A percentile compares a stretch with the other conserved stretches of the same genome.
phyloP scores from a whole-genome alignment of 1,140 invertebrate species.

The Pemphigus obesinymphae region DNA sequence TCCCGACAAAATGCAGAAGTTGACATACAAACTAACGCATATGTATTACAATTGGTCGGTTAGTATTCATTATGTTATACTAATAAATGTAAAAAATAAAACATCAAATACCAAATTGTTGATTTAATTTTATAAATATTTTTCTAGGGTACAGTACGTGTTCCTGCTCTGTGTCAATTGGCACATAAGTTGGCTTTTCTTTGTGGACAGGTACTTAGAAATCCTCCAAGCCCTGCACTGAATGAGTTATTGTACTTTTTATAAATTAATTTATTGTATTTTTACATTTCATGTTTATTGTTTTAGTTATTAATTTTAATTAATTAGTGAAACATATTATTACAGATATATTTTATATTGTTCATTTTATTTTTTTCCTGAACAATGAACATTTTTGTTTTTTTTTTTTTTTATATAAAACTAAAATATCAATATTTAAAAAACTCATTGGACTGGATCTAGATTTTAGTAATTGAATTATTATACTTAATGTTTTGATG shows the following conservation, averaged over 20 bases:
- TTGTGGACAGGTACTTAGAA: constrained; percentile 65
- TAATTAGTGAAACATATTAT: no score
- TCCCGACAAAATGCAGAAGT: not conserved
- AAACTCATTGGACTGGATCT: no score
- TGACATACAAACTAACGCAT: not conserved
- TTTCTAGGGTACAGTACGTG: constrained; percentile 64
- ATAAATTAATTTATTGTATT: no score
- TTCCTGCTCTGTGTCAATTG: constrained; percentile 80
- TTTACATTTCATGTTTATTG: no score
- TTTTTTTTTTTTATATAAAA: no score
- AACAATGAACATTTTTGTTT: no score
- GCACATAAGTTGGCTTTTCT: constrained; percentile 81
- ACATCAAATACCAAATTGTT: not conserved
- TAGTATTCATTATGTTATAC: not conserved
- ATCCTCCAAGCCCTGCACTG: constrained; percentile 51
- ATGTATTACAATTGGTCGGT: constrained; percentile 5
- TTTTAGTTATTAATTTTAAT: no score
- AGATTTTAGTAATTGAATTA: no score
- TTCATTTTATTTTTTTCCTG: no score
- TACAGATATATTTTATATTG: no score
- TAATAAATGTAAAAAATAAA: not conserved
- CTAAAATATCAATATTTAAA: no score
- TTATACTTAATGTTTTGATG: no score
- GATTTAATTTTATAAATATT: not conserved
- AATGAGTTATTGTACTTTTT: constrained; percentile 56